Percentiles rank a stretch among this genome's conserved stretches.
Conservation (phyloP, 2,888 invertebrate species). For the Nephrotoma guestfalica region DNA sequence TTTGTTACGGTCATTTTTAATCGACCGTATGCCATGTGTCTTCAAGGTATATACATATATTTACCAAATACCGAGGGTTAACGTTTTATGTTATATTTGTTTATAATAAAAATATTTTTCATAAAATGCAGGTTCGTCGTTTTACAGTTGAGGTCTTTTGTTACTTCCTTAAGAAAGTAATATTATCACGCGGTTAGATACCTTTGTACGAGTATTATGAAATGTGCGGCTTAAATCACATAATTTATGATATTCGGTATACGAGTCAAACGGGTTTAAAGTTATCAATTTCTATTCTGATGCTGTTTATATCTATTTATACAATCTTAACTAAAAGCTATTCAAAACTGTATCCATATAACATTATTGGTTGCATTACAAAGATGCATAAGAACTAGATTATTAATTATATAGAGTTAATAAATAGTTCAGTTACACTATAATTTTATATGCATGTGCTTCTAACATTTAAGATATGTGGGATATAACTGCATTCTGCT, state of each 20-base stretch:
- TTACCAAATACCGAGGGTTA: background rate
- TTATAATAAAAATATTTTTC: background rate
- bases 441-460: background rate
- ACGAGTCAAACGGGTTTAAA: background rate
- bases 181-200: background rate
- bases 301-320: too few species aligned
- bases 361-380: too few species aligned
- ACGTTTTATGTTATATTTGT: background rate
- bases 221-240: background rate
- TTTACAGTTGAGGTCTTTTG: background rate
- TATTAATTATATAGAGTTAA: background rate
- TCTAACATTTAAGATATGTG: background rate
- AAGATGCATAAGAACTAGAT: background rate
- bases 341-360: background rate
- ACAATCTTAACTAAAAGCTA: background rate
- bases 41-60: too few species aligned
- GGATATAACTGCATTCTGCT: background rate
- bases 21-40: background rate
- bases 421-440: background rate
- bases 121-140: background rate
- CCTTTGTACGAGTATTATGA: background rate
- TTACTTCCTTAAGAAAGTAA: background rate
- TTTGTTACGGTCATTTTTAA: too few species aligned
- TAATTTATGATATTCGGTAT: background rate
- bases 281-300: background rate